phyloP scores from a whole-genome alignment of 2,113 vertebrate species.

The Daboia siamensis region DNA sequence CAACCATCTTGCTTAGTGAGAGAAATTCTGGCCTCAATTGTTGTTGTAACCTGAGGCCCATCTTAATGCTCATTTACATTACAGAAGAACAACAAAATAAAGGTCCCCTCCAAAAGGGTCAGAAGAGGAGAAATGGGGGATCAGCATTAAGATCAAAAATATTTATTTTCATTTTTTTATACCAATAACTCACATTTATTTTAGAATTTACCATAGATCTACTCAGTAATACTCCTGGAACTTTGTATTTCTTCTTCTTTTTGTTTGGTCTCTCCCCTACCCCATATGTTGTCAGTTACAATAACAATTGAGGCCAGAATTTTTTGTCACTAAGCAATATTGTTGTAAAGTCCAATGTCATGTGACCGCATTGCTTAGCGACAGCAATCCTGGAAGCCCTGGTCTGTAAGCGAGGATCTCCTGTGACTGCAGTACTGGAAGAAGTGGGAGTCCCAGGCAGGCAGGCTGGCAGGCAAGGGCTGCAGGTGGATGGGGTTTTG shows the following conservation, averaged over 20 bases:
- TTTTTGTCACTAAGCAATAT: not conserved
- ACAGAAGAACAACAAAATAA: not conserved
- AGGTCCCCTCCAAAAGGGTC: not conserved
- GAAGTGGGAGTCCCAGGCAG: not conserved
- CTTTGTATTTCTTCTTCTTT: not conserved
- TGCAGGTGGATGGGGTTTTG: not conserved
- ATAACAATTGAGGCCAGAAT: not conserved
- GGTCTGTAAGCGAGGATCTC: not conserved
- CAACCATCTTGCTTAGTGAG: not conserved
- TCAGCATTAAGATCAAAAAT: not conserved
- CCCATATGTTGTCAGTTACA: not conserved
- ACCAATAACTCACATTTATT: not conserved
- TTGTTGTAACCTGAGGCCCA: not conserved
- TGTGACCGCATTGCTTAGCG: not conserved
- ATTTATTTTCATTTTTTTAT: not conserved
- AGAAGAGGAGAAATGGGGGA: not conserved
- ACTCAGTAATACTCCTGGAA: not conserved
- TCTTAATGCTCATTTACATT: not conserved
- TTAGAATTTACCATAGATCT: not conserved
- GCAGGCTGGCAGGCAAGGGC: not conserved
- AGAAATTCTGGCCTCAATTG: not conserved
- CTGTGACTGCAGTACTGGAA: not conserved
- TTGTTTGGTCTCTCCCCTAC: not conserved
- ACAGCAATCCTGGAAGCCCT: not conserved
- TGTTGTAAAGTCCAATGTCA: not conserved